These are phyloP conservation scores for Cetoscarus ocellatus DNA, from an alignment of 2,797 vertebrate genomes.

Conservation along the genomic window DNA sequence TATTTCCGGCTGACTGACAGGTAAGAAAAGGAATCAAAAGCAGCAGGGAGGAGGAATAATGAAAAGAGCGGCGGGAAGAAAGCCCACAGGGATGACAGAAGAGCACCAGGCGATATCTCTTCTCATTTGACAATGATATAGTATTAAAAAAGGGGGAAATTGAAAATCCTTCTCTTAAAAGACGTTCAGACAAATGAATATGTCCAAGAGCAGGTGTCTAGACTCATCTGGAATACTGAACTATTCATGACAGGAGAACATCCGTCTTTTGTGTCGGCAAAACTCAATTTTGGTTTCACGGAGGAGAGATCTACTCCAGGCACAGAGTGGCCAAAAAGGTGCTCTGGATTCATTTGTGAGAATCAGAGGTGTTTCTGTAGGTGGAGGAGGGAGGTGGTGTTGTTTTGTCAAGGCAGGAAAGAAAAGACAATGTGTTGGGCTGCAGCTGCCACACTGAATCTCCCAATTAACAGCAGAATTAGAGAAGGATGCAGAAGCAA, in stretches of 20 bases:
- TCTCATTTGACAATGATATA: conserved; percentile 65
- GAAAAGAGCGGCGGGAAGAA: conserved; percentile 51
- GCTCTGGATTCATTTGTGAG: conserved; percentile 31
- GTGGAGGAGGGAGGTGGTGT: neutral
- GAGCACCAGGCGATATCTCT: conserved; percentile 44
- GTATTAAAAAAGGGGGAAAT: conserved; percentile 61
- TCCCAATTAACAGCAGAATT: conserved; percentile 63
- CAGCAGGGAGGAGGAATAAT: conserved; percentile 57
- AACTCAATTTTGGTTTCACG: conserved; percentile 39
- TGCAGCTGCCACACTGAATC: conserved; percentile 57
- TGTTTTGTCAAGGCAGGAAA: neutral
- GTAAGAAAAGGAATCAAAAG: conserved; percentile 31
- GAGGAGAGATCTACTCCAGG: conserved; percentile 15
- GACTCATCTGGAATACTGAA: conserved; percentile 52
- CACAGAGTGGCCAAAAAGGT: conserved; percentile 18
- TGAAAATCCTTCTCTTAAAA: conserved; percentile 55
- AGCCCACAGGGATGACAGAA: conserved; percentile 42
- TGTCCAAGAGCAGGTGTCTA: conserved; percentile 22
- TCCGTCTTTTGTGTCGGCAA: conserved; percentile 36
- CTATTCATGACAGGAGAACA: conserved; percentile 32
- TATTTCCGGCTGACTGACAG: conserved; percentile 49
- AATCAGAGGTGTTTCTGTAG: conserved; percentile 12
- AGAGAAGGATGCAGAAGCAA: conserved; percentile 56
- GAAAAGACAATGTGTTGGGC: conserved; percentile 12
- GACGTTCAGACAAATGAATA: conserved; percentile 66